A percentile compares a stretch with the other conserved stretches of the same genome.
Conservation (phyloP, 2,888 invertebrate genomes). For the Tipula confusa region DNA sequence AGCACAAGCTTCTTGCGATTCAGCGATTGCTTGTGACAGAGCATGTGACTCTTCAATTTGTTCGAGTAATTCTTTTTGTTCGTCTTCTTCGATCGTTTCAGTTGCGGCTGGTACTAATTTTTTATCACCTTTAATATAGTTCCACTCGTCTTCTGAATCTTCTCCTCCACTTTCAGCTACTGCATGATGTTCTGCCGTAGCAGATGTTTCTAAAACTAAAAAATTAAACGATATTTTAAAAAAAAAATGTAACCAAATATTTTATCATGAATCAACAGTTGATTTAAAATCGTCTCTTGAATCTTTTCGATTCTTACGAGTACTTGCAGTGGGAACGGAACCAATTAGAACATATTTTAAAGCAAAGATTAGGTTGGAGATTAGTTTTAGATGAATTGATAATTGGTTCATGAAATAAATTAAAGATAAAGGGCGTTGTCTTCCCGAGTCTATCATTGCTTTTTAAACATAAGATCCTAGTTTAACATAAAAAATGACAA, state of each 20-base stretch:
- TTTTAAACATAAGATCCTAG: not conserved
- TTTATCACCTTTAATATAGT: conserved; percentile 64
- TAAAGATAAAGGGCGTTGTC: not conserved
- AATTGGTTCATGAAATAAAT: not conserved
- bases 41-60: conserved; percentile 35
- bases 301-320: too few species aligned
- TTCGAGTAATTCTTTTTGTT: conserved; percentile 36
- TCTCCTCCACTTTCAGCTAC: conserved; percentile 30
- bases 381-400: not conserved
- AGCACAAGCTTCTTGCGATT: conserved; percentile 37
- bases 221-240: too few species aligned
- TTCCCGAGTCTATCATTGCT: not conserved
- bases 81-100: conserved; percentile 37
- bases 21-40: conserved; percentile 32
- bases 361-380: not conserved
- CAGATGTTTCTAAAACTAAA: conserved; percentile 29
- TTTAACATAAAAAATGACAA: not conserved
- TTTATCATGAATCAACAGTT: too few species aligned
- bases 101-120: conserved; percentile 43
- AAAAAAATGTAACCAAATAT: too few species aligned
- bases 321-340: too few species aligned
- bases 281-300: too few species aligned
- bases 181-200: conserved; percentile 26
- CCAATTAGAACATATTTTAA: too few species aligned
- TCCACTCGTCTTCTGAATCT: conserved; percentile 80